A percentile compares a stretch with the other conserved stretches of the same genome.
Evolutionary conservation across 2,888 invertebrate species (phyloP).

Genomic region (Tipula confusa): DNA sequence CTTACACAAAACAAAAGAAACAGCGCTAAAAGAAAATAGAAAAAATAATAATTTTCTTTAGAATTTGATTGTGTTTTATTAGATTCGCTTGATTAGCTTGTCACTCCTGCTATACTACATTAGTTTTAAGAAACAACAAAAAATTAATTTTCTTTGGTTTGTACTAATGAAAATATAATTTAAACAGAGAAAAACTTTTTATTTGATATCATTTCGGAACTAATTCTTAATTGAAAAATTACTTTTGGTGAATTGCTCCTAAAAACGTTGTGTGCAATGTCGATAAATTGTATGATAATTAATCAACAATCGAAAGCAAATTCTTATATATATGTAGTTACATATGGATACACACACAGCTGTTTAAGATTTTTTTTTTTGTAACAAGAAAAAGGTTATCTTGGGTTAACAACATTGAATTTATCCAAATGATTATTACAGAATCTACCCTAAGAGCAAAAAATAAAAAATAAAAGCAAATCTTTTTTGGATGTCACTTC

Average conservation of each 20-base stretch:
- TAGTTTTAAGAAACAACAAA: not conserved
- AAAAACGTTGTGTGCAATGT: too few relatives aligned
- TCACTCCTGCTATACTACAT: not conserved
- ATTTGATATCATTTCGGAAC: not conserved
- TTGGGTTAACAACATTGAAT: not conserved
- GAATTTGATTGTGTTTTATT: not conserved
- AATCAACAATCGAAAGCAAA: not conserved
- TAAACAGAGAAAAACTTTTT: not conserved
- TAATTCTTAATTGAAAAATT: not conserved
- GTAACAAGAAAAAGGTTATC: not conserved
- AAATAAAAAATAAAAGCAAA: too few relatives aligned
- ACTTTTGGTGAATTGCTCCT: not conserved
- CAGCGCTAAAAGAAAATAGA: not conserved
- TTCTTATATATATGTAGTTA: too few relatives aligned
- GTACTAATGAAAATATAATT: not conserved
- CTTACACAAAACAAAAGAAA: not conserved
- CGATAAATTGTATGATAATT: not conserved
- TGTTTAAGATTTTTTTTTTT: too few relatives aligned
- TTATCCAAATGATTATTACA: not conserved
- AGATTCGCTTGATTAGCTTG: not conserved
- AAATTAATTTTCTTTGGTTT: not conserved
- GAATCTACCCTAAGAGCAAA: not conserved
- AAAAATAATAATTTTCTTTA: not conserved
- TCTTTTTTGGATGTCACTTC: not conserved
- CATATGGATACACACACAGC: too few relatives aligned